Evolutionary conservation across 2,888 invertebrate species (phyloP), one percentile per base, ranked within the genome.

Genomic region (Volucella zonaria): DNA sequence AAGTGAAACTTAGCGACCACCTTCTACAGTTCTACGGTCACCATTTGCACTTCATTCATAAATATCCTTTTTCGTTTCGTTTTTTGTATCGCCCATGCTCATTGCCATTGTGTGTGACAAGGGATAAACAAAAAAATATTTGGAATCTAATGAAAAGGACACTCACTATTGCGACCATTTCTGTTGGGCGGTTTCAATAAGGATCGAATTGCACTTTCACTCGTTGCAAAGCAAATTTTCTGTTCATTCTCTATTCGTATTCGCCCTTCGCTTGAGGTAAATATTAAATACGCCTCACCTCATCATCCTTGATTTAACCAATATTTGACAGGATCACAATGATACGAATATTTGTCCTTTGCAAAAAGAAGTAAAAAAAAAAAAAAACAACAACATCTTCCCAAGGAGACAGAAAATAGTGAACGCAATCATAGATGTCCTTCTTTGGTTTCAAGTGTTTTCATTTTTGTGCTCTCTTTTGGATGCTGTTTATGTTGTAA

Each of bases 181-280:
- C 52, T 18, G 31, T 56, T 67, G 62, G 85, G 85, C 76, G 85
- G 68, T 81, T 81, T 47, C 77, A 81, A 67, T 81, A 73, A 51
- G 81, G 89, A 90, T 90, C 90, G 61, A 82, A 89, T 90, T 90
- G 88, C 90, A 87, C 86, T 78, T 86, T 86, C 87, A 76, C 87
- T 85, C 76, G 71, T 80, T 80, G 61, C 47, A 61, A 51, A 40
- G 75, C 59, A 54, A 2, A 40, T 45, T 38, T 64, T 14, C 11
- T 18, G 14, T 51, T 49, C 12, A 43, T 73, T 59, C 47, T 54
- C 9, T 52, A 59, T 45, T 73, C 51, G 23, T 66, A 15, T 51
- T 18, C 52, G 43, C 38, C 10, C 6, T 40, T 11, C 56, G 14
- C 38, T 15, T 52, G 62, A 73, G 74, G 66, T 70, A 70, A 70